A percentile compares a stretch with the other conserved stretches of the same genome.
phyloP scores from a whole-genome alignment of 1,140 invertebrate species.

The Caerostris extrusa region DNA sequence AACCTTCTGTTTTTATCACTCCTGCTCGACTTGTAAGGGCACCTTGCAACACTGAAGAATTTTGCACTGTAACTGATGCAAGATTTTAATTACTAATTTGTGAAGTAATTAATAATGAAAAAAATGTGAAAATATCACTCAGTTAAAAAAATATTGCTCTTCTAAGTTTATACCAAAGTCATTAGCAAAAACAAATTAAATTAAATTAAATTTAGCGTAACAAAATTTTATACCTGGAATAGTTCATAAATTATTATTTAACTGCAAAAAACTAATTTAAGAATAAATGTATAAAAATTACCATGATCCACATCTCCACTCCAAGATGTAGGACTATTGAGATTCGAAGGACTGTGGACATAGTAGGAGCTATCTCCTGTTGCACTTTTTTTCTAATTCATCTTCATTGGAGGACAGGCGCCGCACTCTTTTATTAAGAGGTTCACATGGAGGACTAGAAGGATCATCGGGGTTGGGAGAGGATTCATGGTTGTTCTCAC shows the following conservation, averaged over 20 bases:
- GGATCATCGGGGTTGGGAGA: constrained; percentile 79
- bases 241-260: no score
- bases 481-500: constrained; percentile 81
- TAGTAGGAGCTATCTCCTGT: constrained; percentile 81
- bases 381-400: constrained; percentile 81
- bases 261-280: no score
- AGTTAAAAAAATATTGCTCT: neutral
- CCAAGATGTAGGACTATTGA: constrained; percentile 84
- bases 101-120: neutral
- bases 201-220: no score
- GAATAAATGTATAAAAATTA: constrained; percentile 62
- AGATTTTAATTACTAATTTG: neutral
- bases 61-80: constrained; percentile 20
- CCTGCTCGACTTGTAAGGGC: constrained; percentile 80
- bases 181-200: neutral
- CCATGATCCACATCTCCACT: constrained; percentile 85
- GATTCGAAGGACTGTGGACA: constrained; percentile 84
- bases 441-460: constrained; percentile 82
- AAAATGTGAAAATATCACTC: neutral
- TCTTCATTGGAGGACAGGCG: constrained; percentile 85
- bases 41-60: constrained; percentile 48
- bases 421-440: constrained; percentile 84
- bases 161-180: neutral
- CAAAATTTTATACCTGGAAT: no score
- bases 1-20: constrained; percentile 80